Percentiles rank a stretch among this genome's conserved stretches.
Conservation (phyloP, 2,113 vertebrate species). For the Catharus bicknelli region DNA sequence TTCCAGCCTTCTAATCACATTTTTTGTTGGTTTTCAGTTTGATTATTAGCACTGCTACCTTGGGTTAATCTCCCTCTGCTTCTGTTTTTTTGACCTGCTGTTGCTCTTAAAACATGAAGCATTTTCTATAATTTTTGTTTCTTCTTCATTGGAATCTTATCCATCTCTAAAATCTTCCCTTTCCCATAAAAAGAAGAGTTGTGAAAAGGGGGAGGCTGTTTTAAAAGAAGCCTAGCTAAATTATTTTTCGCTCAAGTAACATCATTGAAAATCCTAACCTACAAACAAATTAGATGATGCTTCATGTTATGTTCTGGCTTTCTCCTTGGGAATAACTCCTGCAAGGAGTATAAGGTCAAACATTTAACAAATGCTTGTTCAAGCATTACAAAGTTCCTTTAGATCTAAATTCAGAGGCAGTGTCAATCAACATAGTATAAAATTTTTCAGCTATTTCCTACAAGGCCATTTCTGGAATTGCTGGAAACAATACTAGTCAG, state of each 20-base stretch:
- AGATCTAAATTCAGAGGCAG: slow-evolving; percentile 7
- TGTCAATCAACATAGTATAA: background rate
- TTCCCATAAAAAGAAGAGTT: background rate
- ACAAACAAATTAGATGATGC: background rate
- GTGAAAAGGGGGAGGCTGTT: background rate
- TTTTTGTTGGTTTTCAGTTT: background rate
- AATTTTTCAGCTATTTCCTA: background rate
- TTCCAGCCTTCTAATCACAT: background rate
- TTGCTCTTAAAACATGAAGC: background rate
- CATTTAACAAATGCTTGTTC: background rate
- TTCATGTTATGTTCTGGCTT: background rate
- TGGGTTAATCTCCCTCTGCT: background rate
- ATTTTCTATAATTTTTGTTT: background rate
- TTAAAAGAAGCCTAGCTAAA: background rate
- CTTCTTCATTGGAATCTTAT: background rate
- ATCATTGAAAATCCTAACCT: background rate
- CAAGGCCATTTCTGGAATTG: slow-evolving; percentile 14
- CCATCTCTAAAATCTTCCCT: background rate
- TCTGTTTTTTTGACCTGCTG: background rate
- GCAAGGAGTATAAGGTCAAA: background rate
- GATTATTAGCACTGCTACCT: background rate
- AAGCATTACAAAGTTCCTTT: background rate
- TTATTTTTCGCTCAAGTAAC: background rate
- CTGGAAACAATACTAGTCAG: background rate
- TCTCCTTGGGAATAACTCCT: background rate